Base-by-base conservation (phyloP, 2,888 invertebrate species). In the Pollenia angustigena region DNA sequence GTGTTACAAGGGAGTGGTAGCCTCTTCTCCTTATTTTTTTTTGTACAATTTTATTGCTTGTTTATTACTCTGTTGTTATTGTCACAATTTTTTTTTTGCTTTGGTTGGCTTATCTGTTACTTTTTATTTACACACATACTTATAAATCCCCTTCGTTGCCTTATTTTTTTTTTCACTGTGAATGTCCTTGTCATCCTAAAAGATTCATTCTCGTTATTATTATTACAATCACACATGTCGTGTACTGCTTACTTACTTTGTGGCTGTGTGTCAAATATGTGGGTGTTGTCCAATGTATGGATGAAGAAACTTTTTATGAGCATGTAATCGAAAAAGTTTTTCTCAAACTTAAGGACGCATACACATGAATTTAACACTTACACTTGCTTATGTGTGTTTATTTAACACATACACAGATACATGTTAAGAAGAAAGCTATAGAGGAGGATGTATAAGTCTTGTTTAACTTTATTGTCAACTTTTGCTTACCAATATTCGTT, bases 301-400 rank as follows among this genome's bases (percentile, higher is more conserved):
- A 87, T 87, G 74, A 84, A 87, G 64, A 87, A 88, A 88, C 85
- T 85, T 88, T 88, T 88, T 88, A 88, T 87, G 88, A 88, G 85
- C 85, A 85, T 88, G 88, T 88, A 88, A 88, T 88, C 88, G 88
- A 88, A 88, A 88, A 88, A 88, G 87, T 88, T 88, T 85, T 86
- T 83, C 82, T 69, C 71, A 75, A 71, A 76, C 4, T 44, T 7
- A 12, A 54, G 40, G 71, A 64, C 64, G 76, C 46, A 76, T 50
- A 75, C 42, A 23, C 12, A 72, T n/a, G 12, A 40, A 40, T 66
- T 7, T 66, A 66, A 32, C 32, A 72, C 9, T 4, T 48, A 46
- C 18, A 12, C 11, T 1, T 32, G 11, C 14, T 32, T 42, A 9
- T 78, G 23, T 56, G 46, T 46, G 48, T 44, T 1, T 50, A 62